Percentiles rank a stretch among this genome's conserved stretches.
These are phyloP conservation scores for Monomorium pharaonis DNA, from an alignment of 1,140 invertebrate species.

Conservation along the genomic window DNA sequence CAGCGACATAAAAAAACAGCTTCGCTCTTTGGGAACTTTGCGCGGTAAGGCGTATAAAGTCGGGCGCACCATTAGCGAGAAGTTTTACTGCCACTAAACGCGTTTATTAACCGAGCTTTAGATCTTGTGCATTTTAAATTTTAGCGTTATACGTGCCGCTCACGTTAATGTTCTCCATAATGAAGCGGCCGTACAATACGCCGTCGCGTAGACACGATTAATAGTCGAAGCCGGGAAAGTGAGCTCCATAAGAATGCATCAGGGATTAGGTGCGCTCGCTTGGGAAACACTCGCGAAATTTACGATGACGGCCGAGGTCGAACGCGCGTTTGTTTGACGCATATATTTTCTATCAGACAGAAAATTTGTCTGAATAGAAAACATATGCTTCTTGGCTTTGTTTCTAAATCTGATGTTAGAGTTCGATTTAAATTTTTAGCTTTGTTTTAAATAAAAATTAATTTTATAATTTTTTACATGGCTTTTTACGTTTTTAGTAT, in stretches of 20 bases:
- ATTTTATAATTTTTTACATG: not conserved
- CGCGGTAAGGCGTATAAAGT: conserved; percentile 27
- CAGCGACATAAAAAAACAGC: conserved; percentile 51
- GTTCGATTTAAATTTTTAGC: not conserved
- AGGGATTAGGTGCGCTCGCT: conserved; percentile 20
- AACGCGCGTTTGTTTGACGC: conserved; percentile 38
- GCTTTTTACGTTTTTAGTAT: not conserved
- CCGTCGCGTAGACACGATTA: conserved; percentile 50
- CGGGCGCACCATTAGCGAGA: conserved; percentile 58
- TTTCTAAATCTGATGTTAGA: not conserved
- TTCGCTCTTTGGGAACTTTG: conserved; percentile 47
- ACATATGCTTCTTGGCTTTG: not conserved
- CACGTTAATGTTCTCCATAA: conserved; percentile 53
- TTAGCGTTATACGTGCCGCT: conserved; percentile 41
- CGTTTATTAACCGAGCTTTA: conserved; percentile 48
- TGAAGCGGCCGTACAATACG: conserved; percentile 45
- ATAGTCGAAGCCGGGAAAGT: conserved; percentile 46
- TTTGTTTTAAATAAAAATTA: conserved; percentile 26
- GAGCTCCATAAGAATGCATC: conserved; percentile 38
- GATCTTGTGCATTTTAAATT: conserved; percentile 48
- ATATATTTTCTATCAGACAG: not conserved
- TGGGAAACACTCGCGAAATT: conserved; percentile 37
- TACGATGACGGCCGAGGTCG: not conserved
- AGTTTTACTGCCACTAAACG: conserved; percentile 59
- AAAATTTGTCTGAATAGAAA: not conserved